Evolutionary conservation across 1,140 invertebrate genomes (phyloP).

Genomic region (Nephila pilipes): DNA sequence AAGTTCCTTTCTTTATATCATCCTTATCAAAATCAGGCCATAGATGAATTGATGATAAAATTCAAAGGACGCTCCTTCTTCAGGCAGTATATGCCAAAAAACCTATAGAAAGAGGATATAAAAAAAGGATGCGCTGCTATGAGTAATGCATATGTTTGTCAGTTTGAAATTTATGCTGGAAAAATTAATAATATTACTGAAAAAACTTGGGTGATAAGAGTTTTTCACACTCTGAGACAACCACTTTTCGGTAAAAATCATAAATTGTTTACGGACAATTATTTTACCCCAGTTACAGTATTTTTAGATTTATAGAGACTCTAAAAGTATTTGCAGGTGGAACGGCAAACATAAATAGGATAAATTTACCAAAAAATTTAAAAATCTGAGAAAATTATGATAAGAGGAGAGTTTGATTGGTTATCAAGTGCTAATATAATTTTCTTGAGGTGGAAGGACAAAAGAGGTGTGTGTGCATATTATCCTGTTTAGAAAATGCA

Average conservation of each 20-base stretch:
- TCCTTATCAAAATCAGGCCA: conserved; percentile 36
- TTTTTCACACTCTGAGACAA: conserved; percentile 23
- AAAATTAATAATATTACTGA: conserved; percentile 51
- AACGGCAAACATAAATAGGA: neutral
- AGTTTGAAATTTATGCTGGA: conserved; percentile 77
- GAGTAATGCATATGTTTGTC: conserved; percentile 66
- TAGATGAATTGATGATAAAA: conserved; percentile 77
- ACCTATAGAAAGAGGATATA: conserved; percentile 77
- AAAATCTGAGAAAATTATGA: neutral
- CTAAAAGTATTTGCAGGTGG: conserved; percentile 80
- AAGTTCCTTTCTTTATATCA: conserved; percentile 5
- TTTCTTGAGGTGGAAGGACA: neutral
- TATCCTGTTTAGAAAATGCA: neutral
- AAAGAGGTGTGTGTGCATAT: neutral
- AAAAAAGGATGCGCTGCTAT: conserved; percentile 75
- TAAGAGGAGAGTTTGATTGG: neutral
- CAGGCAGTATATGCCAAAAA: conserved; percentile 61
- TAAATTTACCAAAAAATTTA: neutral
- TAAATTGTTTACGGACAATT: conserved; percentile 9
- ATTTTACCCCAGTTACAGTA: neutral
- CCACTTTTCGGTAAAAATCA: conserved; percentile 35
- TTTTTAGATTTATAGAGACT: conserved; percentile 8
- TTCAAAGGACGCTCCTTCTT: conserved; percentile 68
- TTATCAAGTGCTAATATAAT: neutral
- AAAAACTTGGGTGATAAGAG: conserved; percentile 13